Evolutionary conservation across 2,113 vertebrate species (phyloP), one percentile per base, ranked within the genome.

Genomic region (Melanotaenia duboulayi): DNA sequence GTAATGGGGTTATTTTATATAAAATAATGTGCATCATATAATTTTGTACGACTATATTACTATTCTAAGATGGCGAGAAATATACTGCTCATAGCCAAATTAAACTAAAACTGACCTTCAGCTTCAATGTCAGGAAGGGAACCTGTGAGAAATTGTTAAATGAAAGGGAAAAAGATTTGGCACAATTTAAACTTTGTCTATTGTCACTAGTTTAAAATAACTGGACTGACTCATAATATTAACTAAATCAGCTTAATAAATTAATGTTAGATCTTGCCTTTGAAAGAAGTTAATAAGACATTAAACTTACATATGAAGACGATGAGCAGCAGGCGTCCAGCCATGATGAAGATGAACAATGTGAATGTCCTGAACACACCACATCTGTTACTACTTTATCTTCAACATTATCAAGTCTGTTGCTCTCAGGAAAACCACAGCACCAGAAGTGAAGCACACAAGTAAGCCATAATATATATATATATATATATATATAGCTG

Each of bases 261-360:
- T 2, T 2, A 40, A 40, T 11, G 12, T 10, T 12, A 3, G 16
- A 19, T 1, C 39, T n/a, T 22, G 35, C 35, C 2, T 14, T 12
- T 35, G 5, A 25, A 49, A 50, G 7, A 69, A 13, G 4, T 2
- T 22, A 0, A 55, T 25, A 55, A 42, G 1, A 62, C 4, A 13
- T 72, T 54, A 19, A 22, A 82, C 79, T 82, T 24, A 79, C 79
- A 65, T 10, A 82, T 16, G 14, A 82, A 23, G 55, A 73, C 0
- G 11, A 82, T 4, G 0, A 79, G 44, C 46, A 76, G 12, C 42
- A 65, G 67, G 2, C 4, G 16, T 23, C 7, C 42, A 48, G 59
- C 49, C 79, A 79, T 74, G 56, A 62, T 68, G 40, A 74, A 52
- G 23, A 13, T 28, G 19, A 61, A 63, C 11, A 2, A 1, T 25